Evolutionary conservation across 2,113 vertebrate genomes (phyloP).

Genomic region (Chauna torquata): DNA sequence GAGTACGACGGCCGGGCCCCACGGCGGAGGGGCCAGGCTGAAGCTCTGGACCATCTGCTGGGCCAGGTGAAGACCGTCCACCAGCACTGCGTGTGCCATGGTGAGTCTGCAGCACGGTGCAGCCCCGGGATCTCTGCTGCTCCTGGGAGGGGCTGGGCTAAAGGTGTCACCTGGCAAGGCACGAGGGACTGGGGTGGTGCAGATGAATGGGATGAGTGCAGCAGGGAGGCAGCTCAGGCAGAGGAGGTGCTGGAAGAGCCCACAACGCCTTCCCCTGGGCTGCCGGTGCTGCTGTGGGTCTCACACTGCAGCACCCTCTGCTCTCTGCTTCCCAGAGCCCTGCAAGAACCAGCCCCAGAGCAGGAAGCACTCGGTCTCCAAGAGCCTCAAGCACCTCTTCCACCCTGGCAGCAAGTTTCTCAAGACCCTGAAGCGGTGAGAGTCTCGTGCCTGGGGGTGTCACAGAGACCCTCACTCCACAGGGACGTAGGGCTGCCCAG

Average conservation of each 20-base stretch:
- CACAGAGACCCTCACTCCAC: not conserved
- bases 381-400: conserved; percentile 92
- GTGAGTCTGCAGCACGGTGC: conserved; percentile 61
- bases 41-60: conserved; percentile 85
- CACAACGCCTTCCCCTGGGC: fast-evolving
- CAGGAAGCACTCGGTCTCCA: conserved; percentile 90
- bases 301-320: not conserved
- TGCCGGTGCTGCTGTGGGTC: not conserved
- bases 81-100: conserved; percentile 86
- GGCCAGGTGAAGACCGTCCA: conserved; percentile 87
- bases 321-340: conserved; percentile 75
- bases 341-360: conserved; percentile 85
- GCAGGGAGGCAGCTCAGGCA: not conserved
- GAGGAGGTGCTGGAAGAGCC: not conserved
- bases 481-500: not conserved
- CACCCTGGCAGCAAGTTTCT: conserved; percentile 90
- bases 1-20: conserved; percentile 81
- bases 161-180: not conserved
- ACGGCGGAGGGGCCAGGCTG: conserved; percentile 81
- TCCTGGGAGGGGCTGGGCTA: not conserved
- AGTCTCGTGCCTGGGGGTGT: not conserved
- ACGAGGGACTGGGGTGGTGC: no score
- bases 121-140: not conserved
- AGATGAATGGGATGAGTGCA: not conserved
- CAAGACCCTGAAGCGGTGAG: conserved; percentile 89